A percentile compares a stretch with the other conserved stretches of the same genome.
phyloP scores from a whole-genome alignment of 2,888 invertebrate species.

The Augochlorella aurata region DNA sequence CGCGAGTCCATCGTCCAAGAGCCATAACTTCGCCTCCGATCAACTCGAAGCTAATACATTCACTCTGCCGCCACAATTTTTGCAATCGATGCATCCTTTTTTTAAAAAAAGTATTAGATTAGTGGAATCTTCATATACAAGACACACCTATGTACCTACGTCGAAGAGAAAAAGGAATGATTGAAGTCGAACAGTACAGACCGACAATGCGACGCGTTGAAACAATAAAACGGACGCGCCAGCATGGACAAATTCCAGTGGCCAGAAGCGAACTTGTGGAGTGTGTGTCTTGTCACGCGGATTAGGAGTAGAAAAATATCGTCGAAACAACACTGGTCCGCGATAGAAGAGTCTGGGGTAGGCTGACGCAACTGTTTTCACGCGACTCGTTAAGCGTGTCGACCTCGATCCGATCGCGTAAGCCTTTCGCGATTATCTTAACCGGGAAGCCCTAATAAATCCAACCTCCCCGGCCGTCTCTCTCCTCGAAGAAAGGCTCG shows the following conservation, averaged over 20 bases:
- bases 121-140: too few relatives aligned
- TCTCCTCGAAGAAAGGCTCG: constrained; percentile 14
- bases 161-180: too few relatives aligned
- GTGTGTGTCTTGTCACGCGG: neutral
- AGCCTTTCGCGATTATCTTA: constrained; percentile 38
- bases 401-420: constrained; percentile 34
- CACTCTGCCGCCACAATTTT: too few relatives aligned
- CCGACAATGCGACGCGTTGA: neutral
- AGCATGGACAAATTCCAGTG: neutral
- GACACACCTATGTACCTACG: too few relatives aligned
- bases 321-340: neutral
- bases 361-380: constrained; percentile 28
- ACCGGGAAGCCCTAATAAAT: constrained; percentile 41
- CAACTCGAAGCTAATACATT: too few relatives aligned
- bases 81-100: too few relatives aligned
- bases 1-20: too few relatives aligned
- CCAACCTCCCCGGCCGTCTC: constrained; percentile 7
- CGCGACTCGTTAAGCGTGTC: constrained; percentile 28
- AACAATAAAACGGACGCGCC: neutral
- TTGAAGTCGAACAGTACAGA: too few relatives aligned
- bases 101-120: too few relatives aligned
- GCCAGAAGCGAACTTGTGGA: neutral
- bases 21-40: too few relatives aligned
- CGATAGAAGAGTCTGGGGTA: neutral
- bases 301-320: neutral